Evolutionary conservation across 1,140 invertebrate species (phyloP).

Genomic region (Atta colombica): DNA sequence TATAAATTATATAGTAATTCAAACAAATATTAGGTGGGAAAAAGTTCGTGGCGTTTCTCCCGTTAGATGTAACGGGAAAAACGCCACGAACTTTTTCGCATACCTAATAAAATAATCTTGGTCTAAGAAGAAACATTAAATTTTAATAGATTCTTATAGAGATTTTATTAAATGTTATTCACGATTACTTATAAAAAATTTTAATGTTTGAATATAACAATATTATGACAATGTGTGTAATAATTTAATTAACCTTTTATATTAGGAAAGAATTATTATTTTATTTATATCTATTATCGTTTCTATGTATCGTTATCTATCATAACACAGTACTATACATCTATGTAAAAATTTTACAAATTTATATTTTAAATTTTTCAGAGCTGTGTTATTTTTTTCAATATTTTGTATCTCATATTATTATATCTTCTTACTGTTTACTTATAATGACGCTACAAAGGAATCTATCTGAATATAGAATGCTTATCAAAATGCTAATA

Average conservation of each 20-base stretch:
- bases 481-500: slow-evolving; percentile 37
- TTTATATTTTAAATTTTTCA: background rate
- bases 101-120: background rate
- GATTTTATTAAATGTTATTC: background rate
- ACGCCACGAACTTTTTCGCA: too few relatives aligned
- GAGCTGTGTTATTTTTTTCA: slow-evolving; percentile 7
- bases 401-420: slow-evolving; percentile 15
- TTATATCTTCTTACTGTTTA: slow-evolving; percentile 22
- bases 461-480: slow-evolving; percentile 41
- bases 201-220: background rate
- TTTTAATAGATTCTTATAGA: background rate
- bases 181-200: background rate
- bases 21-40: too few relatives aligned
- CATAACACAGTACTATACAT: background rate
- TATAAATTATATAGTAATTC: background rate
- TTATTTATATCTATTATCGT: background rate
- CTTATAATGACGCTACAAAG: slow-evolving; percentile 32
- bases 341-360: background rate
- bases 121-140: background rate
- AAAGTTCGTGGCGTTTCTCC: too few relatives aligned
- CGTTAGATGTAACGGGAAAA: too few relatives aligned
- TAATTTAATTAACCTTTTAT: background rate
- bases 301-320: background rate
- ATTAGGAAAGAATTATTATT: background rate
- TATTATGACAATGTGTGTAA: background rate